These are phyloP conservation scores for Magallana nippona DNA, from an alignment of 2,888 invertebrate genomes.

Conservation along the genomic window DNA sequence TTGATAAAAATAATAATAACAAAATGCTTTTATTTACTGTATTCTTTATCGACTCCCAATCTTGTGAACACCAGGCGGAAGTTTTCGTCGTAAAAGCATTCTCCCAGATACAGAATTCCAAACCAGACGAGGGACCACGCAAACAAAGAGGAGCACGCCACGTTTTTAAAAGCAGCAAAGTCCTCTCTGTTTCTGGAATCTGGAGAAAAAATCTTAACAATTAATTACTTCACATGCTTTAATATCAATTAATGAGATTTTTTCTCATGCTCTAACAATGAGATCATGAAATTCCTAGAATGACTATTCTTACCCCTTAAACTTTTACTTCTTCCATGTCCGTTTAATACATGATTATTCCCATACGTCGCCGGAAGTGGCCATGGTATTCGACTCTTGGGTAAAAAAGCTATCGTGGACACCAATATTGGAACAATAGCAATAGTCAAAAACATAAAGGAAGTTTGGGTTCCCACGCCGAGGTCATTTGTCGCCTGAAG, in stretches of 20 bases:
- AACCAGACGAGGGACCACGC: constrained; percentile 51
- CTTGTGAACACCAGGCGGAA: constrained; percentile 42
- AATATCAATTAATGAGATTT: too few species aligned
- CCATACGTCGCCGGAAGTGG: constrained; percentile 70
- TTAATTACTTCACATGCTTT: too few species aligned
- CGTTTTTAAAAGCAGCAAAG: constrained; percentile 40
- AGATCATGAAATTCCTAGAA: too few species aligned
- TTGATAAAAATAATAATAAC: background rate
- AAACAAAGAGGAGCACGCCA: constrained; percentile 45
- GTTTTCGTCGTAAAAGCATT: constrained; percentile 47
- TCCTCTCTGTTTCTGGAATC: constrained; percentile 44
- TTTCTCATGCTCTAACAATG: too few species aligned
- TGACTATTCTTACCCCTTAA: background rate
- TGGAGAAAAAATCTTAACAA: constrained; percentile 9
- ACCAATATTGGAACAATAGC: constrained; percentile 74
- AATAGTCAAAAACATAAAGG: constrained; percentile 76
- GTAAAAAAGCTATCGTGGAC: constrained; percentile 75
- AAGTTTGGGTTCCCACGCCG: constrained; percentile 70
- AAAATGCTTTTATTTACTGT: constrained; percentile 28
- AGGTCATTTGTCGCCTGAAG: constrained; percentile 61
- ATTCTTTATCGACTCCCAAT: constrained; percentile 44
- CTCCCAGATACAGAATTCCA: constrained; percentile 42
- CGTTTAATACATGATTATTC: constrained; percentile 43
- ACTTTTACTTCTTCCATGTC: constrained; percentile 8
- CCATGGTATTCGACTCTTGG: constrained; percentile 73